These are phyloP conservation scores for Heptranchias perlo DNA, from an alignment of 2,113 vertebrate genomes.

Conservation along the genomic window DNA sequence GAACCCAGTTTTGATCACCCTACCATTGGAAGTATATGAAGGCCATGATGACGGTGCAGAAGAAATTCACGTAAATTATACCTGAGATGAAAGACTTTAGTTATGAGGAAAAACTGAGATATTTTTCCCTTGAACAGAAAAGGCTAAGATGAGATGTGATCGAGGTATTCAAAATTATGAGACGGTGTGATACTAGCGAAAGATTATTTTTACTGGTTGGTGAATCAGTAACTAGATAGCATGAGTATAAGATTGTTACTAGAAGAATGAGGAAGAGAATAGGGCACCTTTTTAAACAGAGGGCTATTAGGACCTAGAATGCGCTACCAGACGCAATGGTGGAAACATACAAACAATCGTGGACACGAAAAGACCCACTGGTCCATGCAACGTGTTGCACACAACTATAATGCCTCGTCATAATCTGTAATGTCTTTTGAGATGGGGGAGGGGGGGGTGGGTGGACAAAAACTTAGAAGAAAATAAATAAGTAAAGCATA, in stretches of 20 bases:
- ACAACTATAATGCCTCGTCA: background rate
- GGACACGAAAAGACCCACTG: background rate
- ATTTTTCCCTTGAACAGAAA: no score
- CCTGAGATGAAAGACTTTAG: background rate
- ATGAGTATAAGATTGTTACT: background rate
- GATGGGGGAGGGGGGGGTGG: background rate
- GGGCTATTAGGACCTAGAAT: no score
- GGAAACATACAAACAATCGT: background rate
- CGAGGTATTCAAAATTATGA: no score
- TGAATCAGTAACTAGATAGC: background rate
- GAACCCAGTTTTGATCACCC: background rate
- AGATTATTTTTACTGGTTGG: background rate
- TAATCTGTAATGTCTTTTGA: background rate
- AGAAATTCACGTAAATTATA: background rate
- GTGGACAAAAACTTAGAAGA: background rate
- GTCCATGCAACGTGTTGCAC: background rate
- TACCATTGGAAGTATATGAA: background rate
- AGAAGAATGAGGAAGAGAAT: background rate
- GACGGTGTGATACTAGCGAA: background rate
- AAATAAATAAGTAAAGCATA: background rate
- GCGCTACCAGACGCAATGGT: background rate
- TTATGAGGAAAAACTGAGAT: background rate
- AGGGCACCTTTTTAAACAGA: background rate
- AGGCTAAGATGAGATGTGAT: no score
- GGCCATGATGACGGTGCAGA: background rate